phyloP scores from a whole-genome alignment of 2,888 invertebrate species.

The Troilus luridus region DNA sequence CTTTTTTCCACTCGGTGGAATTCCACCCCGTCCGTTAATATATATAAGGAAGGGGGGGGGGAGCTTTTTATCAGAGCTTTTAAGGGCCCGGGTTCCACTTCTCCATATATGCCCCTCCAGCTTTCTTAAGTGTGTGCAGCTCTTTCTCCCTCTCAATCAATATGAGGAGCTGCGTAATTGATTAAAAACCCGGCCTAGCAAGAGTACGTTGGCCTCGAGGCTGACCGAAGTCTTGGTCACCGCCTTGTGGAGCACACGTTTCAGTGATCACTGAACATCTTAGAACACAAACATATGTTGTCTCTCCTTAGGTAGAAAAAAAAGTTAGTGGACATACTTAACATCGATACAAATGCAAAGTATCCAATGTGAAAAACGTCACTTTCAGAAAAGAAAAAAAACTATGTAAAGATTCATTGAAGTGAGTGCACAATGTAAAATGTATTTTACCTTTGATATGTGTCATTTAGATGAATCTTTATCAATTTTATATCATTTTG shows the following conservation, averaged over 20 bases:
- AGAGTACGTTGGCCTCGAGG: constrained; percentile 1
- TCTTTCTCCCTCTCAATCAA: constrained; percentile 56
- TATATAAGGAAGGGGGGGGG: constrained; percentile 56
- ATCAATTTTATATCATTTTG: no score
- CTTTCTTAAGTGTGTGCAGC: constrained; percentile 57
- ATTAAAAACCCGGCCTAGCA: constrained; percentile 18
- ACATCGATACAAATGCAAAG: no score
- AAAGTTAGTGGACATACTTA: no score
- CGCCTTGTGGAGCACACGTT: neutral
- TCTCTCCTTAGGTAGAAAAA: neutral
- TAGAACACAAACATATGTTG: neutral
- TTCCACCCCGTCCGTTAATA: constrained; percentile 61
- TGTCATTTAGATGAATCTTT: no score
- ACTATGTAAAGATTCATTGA: no score
- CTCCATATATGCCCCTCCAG: constrained; percentile 57
- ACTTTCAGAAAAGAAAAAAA: no score
- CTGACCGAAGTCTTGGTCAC: neutral
- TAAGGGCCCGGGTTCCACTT: constrained; percentile 56
- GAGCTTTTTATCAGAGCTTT: constrained; percentile 59
- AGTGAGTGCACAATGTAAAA: no score
- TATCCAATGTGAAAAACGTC: no score
- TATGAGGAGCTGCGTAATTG: constrained; percentile 49
- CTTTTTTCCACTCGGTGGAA: constrained; percentile 60
- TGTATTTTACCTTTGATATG: no score
- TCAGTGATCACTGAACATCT: neutral